Evolutionary conservation across 2,888 invertebrate genomes (phyloP), one percentile per base, ranked within the genome.

Genomic region (Amphipoea lucens): DNA sequence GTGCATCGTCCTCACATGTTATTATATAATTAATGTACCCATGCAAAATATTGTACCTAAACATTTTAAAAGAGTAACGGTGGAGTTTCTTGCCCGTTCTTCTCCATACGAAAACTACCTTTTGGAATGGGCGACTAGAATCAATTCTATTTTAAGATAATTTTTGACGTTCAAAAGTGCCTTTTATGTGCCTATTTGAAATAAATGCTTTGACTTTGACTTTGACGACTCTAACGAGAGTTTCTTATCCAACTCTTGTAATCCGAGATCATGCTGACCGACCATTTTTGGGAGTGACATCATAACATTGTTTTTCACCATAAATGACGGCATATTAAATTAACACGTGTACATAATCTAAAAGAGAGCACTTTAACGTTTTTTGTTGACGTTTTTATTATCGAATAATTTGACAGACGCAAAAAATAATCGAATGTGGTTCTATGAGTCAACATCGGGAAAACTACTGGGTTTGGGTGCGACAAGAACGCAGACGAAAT

Each of bases 301-400:
- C 95, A 95, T 92, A 74, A 80, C 87, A 90, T 90, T 92, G 93
- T 94, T 95, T 94, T 94, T 94, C 91, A 88, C 91, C 89, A 87
- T 89, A 92, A 92, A 94, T 94, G 94, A 94, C 94, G 94, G 85
- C 93, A 94, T 93, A 94, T 92, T 90, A 92, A 90, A 93, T 92
- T 90, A 93, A 90, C 94, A 95, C 94, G 94, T 94, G 94, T 92
- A 91, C 89, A 88, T 86, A 91, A 92, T 94, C 91, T 93, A 94
- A 95, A 95, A 92, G 95, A 94, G 95, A 94, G 94, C 94, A 92
- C 87, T 86, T 90, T 82, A 83, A 81, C 69, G 57, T 73, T 85
- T 92, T 91, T 92, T 92, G 88, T 71, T 14, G 36, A 66, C 11
- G 81, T 91, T 92, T 92, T 92, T 92, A 87, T 66, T 75, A 79